Conservation (phyloP, 2,888 invertebrate genomes). For the Hirtodrosophila alboralis region DNA sequence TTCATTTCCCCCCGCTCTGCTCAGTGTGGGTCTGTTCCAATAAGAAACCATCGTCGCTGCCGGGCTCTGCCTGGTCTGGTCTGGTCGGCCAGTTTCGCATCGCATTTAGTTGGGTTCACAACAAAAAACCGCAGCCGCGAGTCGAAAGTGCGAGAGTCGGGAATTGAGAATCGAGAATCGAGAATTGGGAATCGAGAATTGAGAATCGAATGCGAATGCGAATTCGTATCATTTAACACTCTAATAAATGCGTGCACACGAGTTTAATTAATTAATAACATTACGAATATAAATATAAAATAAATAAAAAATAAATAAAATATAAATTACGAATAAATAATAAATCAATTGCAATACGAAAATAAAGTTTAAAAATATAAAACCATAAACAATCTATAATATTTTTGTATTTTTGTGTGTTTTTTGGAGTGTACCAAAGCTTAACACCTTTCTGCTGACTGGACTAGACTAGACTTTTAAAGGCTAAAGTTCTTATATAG, state of each 20-base stretch:
- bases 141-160: slow-evolving; percentile 20
- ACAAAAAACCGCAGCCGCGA: slow-evolving; percentile 76
- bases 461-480: slow-evolving; percentile 42
- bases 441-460: slow-evolving; percentile 54
- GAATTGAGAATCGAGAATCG: slow-evolving; percentile 30
- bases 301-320: no score
- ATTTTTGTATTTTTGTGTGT: slow-evolving; percentile 11
- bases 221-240: slow-evolving; percentile 34
- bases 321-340: no score
- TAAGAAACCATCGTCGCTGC: slow-evolving; percentile 66
- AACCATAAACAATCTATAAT: slow-evolving; percentile 14
- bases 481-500: slow-evolving; percentile 26
- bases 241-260: slow-evolving; percentile 26
- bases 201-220: slow-evolving; percentile 36
- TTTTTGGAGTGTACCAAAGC: slow-evolving; percentile 10
- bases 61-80: slow-evolving; percentile 62
- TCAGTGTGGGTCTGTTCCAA: slow-evolving; percentile 61
- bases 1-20: slow-evolving; percentile 10
- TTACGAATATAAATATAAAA: slow-evolving; percentile 23
- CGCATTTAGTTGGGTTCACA: slow-evolving; percentile 84
- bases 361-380: slow-evolving; percentile 8
- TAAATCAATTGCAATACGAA: slow-evolving; percentile 40
- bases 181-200: slow-evolving; percentile 22
- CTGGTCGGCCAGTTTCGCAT: slow-evolving; percentile 81
- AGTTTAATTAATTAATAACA: slow-evolving; percentile 46